Conservation (phyloP, 2,888 invertebrate species). For the Meliscaeva auricollis region DNA sequence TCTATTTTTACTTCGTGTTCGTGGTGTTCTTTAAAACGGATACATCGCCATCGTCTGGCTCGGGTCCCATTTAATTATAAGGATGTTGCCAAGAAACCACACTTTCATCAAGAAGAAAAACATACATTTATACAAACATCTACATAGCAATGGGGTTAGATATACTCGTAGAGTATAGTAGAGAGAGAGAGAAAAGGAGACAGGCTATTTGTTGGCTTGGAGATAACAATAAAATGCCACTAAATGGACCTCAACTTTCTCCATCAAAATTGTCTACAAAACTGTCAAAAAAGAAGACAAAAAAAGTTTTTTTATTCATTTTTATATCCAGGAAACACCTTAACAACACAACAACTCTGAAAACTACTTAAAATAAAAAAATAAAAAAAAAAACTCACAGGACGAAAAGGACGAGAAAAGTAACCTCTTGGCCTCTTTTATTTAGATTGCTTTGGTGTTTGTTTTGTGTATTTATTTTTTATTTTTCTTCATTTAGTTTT, state of each 20-base stretch:
- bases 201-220: slow-evolving; percentile 65
- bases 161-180: neutral
- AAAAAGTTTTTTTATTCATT: slow-evolving; percentile 5
- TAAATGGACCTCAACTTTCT: slow-evolving; percentile 75
- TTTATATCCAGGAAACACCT: slow-evolving; percentile 24
- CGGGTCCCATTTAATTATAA: slow-evolving; percentile 56
- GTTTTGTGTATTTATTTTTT: slow-evolving; percentile 29
- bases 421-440: slow-evolving; percentile 66
- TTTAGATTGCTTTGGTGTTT: slow-evolving; percentile 54
- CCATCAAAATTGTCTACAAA: slow-evolving; percentile 68
- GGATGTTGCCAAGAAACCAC: slow-evolving; percentile 50
- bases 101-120: slow-evolving; percentile 39
- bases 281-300: slow-evolving; percentile 30
- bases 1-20: neutral
- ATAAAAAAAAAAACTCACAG: neutral
- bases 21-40: slow-evolving; percentile 38
- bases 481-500: neutral
- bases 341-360: slow-evolving; percentile 55
- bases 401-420: slow-evolving; percentile 15
- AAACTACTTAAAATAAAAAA: slow-evolving; percentile 30
- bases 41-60: slow-evolving; percentile 50
- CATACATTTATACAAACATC: neutral
- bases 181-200: slow-evolving; percentile 14
- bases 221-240: slow-evolving; percentile 74
- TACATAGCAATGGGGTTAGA: neutral